phyloP scores from a whole-genome alignment of 2,888 invertebrate species.

The Xylophagus ater region DNA sequence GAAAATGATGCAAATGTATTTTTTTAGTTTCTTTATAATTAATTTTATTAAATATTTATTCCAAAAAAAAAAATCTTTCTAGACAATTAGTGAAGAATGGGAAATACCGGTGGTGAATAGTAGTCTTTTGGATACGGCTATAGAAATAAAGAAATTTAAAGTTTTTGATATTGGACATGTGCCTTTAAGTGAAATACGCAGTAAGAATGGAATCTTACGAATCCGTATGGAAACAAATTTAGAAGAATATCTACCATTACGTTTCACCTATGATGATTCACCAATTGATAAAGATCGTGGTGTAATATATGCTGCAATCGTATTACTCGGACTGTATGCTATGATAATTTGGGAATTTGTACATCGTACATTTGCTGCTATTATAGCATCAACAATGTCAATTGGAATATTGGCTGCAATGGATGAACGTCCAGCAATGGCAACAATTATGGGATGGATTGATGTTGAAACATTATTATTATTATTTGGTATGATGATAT shows the following conservation, averaged over 20 bases:
- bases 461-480: slow-evolving; percentile 59
- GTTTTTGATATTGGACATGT: slow-evolving; percentile 25
- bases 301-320: slow-evolving; percentile 56
- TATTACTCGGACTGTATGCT: slow-evolving; percentile 63
- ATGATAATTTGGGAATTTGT: slow-evolving; percentile 66
- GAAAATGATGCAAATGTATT: too few species aligned
- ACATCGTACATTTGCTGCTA: slow-evolving; percentile 63
- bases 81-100: slow-evolving; percentile 24
- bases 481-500: slow-evolving; percentile 69
- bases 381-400: slow-evolving; percentile 59
- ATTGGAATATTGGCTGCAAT: slow-evolving; percentile 57
- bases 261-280: slow-evolving; percentile 49
- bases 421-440: slow-evolving; percentile 57
- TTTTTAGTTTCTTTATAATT: too few species aligned
- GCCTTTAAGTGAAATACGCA: slow-evolving; percentile 18
- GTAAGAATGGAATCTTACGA: slow-evolving; percentile 23
- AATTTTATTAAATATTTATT: too few species aligned
- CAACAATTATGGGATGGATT: slow-evolving; percentile 62
- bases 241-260: slow-evolving; percentile 37
- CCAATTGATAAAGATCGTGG: slow-evolving; percentile 55
- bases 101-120: slow-evolving; percentile 32
- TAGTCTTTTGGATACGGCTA: slow-evolving; percentile 33
- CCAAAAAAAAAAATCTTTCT: not conserved
- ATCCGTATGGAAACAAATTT: slow-evolving; percentile 30
- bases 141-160: slow-evolving; percentile 39